Base-by-base conservation (phyloP, 1,140 invertebrate species). In the Trialeurodes vaporariorum region DNA sequence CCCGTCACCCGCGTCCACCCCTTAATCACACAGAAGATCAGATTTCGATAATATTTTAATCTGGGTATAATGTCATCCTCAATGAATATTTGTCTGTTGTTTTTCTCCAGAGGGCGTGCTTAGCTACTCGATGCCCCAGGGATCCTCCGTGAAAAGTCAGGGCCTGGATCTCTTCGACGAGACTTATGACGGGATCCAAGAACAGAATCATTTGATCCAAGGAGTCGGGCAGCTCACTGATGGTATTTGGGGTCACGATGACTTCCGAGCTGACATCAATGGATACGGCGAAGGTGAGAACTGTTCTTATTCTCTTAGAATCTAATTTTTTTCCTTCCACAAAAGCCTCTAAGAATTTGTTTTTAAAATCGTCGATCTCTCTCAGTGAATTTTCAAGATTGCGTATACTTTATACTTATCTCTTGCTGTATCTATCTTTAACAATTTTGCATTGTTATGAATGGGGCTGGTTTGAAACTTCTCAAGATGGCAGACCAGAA, bases 171-270 rank as follows among this genome's bases (percentile, higher is more conserved):
- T 88, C 2, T 79, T 78, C 64, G 86, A 88, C 74, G 77, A 78
- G 67, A 82, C 81, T 12, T 88, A 87, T 73, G 86, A 88, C 73
- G 86, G 86, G 22, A 72, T 76, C 12, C 76, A 81, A 68, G 77
- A 79, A 67, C 71, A 72, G 25, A 76, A 75, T 73, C 77, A 81
- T 71, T 83, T 94, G 66, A 82, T 82, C 21, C 86, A 88, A 23
- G 96, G 96, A 1, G 78, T 98, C 9, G 96, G 96, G 25, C 91
- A 96, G 77, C 82, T 98, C 61, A 88, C 89, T n/a, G 95, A 98
- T 77, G 93, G 94, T 12, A 84, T 85, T 70, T 82, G 82, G 70
- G 92, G 92, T 60, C 81, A 84, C 61, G 88, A 91, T 72, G 90
- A 93, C 81, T 94, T 93, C 79, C 83, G 87, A 71, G 78, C 83